Conservation (phyloP, 2,113 vertebrate genomes). For the Leuciscus idus region DNA sequence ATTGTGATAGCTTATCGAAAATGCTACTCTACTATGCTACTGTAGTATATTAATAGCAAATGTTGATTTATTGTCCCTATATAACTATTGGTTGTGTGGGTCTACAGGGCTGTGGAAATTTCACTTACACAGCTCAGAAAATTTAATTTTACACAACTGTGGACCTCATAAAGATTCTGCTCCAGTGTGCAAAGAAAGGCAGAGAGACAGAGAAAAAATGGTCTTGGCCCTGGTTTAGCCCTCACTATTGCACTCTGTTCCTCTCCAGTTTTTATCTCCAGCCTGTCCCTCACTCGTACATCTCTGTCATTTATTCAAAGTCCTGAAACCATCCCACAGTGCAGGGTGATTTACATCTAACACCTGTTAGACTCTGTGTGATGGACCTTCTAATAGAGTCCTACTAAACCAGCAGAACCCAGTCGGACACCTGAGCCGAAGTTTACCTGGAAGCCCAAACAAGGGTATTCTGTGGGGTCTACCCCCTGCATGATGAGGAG, state of each 20-base stretch:
- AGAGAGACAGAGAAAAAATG: slow-evolving; percentile 29
- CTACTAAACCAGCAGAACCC: slow-evolving; percentile 38
- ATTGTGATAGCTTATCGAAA: not conserved
- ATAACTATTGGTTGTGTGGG: not conserved
- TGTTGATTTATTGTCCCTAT: not conserved
- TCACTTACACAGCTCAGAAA: slow-evolving; percentile 16
- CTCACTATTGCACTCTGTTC: not conserved
- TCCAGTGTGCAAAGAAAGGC: not conserved
- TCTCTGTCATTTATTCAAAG: not conserved
- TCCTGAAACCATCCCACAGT: slow-evolving; percentile 2
- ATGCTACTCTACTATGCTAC: not conserved
- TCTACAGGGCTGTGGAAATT: not conserved
- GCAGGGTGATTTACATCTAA: slow-evolving; percentile 30
- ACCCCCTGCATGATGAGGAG: slow-evolving; percentile 32
- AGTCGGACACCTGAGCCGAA: slow-evolving; percentile 23
- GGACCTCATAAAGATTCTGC: slow-evolving; percentile 41
- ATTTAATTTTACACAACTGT: slow-evolving; percentile 48
- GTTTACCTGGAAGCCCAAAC: slow-evolving; percentile 42
- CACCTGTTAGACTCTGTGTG: slow-evolving; percentile 17
- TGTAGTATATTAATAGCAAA: not conserved
- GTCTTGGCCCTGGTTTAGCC: not conserved
- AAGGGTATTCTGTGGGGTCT: slow-evolving; percentile 31
- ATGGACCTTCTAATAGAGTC: slow-evolving; percentile 9
- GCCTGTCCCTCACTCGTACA: not conserved
- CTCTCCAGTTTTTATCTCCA: not conserved